Evolutionary conservation across 2,113 vertebrate species (phyloP), one percentile per base, ranked within the genome.

Genomic region (Mixornis gularis): DNA sequence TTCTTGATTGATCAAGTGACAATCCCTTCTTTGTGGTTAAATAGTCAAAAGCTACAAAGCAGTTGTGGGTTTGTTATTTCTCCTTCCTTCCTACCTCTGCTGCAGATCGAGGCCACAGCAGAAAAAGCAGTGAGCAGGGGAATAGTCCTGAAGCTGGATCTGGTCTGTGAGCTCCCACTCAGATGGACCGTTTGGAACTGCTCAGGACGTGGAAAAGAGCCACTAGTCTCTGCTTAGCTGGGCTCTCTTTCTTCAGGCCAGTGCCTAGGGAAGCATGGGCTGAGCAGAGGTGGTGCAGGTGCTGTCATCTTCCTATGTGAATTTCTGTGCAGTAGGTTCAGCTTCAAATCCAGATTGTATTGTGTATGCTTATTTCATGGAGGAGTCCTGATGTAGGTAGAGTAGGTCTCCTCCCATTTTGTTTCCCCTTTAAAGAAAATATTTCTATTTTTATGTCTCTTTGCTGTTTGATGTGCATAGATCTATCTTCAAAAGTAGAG

Each of bases 121-220:
- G 29, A 51, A 58, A 93, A 79, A 81, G 55, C 73, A 87, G 10
- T 1, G 2, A 74, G 38, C 32, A 40, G 27, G n/a, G 19, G 30
- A 36, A 24, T 86, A 8, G 13, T 44, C 32, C 51, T 65, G 68
- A 73, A 69, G 72, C 41, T 65, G 69, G 22, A 29, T 72, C 32
- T 89, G 72, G 17, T 20, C 53, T 0, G 0, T 2, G 2, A 34
- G 40, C 40, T 92, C 21, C n/a, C 30, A 4, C 5, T 26, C 0
- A 0, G 49, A 34, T 58, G 0, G 34, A 46, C 49, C 27, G 4
- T 49, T 70, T 60, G 34, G 44, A 85, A 4, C 65, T 53, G 12
- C 0, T 1, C 34, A 63, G 34, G 7, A 65, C 62, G 8, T 79
- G 25, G 43, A 63, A 41, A 52, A 85, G 29, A 87, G 48, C 32